Evolutionary conservation across 2,113 vertebrate species (phyloP).

Genomic region (Phodopus roborovskii): DNA sequence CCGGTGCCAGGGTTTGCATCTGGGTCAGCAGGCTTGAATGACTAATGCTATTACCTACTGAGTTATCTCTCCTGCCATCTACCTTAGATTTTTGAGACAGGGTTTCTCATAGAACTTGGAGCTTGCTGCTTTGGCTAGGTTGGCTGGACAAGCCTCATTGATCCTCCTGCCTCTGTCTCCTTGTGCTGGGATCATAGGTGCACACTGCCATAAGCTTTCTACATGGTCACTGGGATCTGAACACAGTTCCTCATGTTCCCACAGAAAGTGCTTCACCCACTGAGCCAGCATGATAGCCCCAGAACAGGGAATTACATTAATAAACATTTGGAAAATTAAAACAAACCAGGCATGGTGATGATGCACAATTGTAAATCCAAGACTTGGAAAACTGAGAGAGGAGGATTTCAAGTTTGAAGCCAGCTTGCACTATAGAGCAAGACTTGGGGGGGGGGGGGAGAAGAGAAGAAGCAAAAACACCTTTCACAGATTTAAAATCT

Average conservation of each 20-base stretch:
- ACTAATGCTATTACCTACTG: background rate
- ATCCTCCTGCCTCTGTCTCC: background rate
- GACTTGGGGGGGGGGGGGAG: background rate
- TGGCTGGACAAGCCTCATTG: background rate
- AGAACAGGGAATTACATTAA: background rate
- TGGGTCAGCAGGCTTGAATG: no score
- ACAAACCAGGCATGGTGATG: background rate
- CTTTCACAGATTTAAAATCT: constrained; percentile 7
- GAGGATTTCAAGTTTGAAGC: background rate
- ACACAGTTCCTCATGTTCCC: background rate
- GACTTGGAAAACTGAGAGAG: background rate
- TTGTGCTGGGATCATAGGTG: background rate
- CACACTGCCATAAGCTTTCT: background rate
- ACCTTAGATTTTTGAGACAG: background rate
- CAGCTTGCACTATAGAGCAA: background rate
- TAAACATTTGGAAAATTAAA: constrained; percentile 21
- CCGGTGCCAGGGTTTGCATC: background rate
- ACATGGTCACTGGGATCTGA: no score
- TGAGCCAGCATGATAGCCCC: background rate
- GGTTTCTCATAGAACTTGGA: background rate
- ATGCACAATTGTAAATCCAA: background rate
- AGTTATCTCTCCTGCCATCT: background rate
- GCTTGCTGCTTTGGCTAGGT: background rate
- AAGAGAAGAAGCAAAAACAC: background rate
- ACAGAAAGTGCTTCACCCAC: background rate